A percentile compares a stretch with the other conserved stretches of the same genome.
Conservation (phyloP, 2,113 vertebrate genomes). For the Apaloderma vittatum region DNA sequence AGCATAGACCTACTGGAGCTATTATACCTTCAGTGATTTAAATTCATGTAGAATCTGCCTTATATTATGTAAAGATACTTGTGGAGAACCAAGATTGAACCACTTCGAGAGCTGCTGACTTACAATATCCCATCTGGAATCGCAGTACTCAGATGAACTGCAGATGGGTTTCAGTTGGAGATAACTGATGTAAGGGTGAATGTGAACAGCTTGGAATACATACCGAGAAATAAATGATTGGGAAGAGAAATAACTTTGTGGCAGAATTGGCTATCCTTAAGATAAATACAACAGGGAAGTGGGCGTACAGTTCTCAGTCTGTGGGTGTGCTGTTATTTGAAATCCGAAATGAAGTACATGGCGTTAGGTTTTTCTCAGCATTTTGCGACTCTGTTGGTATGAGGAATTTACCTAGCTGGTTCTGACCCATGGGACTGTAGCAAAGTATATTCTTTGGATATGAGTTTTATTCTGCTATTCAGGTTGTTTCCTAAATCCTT, state of each 20-base stretch:
- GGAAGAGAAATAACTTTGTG: not conserved
- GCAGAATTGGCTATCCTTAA: not conserved
- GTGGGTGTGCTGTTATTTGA: conserved; percentile 36
- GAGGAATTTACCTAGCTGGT: not conserved
- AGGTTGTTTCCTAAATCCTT: conserved; percentile 52
- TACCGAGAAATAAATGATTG: not conserved
- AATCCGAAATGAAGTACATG: conserved; percentile 5
- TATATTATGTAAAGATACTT: not conserved
- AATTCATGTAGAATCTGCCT: not conserved
- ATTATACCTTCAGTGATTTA: not conserved
- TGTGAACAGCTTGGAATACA: not conserved
- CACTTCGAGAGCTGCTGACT: not conserved
- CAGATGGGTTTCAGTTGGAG: not conserved
- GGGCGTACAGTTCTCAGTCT: not conserved
- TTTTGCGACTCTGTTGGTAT: not conserved
- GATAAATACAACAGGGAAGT: not conserved
- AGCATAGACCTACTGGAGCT: not conserved
- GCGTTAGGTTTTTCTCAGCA: not conserved
- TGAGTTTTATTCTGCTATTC: conserved; percentile 43
- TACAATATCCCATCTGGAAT: not conserved
- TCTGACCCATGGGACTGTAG: not conserved
- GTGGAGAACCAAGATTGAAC: not conserved
- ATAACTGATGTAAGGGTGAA: not conserved
- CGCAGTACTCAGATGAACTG: not conserved
- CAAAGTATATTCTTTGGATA: not conserved